phyloP scores from a whole-genome alignment of 2,888 invertebrate species.

The Napeogenes inachia region DNA sequence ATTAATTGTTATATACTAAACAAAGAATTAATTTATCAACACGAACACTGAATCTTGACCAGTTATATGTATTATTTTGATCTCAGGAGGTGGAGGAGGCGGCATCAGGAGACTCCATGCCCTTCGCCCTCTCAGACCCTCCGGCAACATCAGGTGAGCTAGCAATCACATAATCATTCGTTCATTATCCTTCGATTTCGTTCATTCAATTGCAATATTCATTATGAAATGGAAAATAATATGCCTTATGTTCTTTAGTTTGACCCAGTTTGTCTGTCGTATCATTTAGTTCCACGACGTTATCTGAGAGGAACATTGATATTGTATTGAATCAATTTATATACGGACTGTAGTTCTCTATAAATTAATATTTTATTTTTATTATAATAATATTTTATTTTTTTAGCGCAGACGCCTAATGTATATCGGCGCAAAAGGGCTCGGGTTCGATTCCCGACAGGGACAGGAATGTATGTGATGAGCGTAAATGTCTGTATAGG shows the following conservation, averaged over 20 bases:
- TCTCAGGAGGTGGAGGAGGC: conserved; percentile 48
- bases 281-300: not conserved
- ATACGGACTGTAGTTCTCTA: not conserved
- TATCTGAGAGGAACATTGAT: not conserved
- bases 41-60: not conserved
- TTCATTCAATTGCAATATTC: conserved; percentile 9
- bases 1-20: too few species aligned
- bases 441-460: too few species aligned
- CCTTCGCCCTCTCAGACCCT: conserved; percentile 60
- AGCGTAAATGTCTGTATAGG: too few species aligned
- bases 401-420: too few species aligned
- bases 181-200: conserved; percentile 4
- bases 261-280: not conserved
- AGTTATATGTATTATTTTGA: not conserved
- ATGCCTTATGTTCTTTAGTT: not conserved
- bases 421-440: too few species aligned
- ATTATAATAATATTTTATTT: too few species aligned
- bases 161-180: too few species aligned
- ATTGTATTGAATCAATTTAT: conserved; percentile 8
- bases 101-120: conserved; percentile 59
- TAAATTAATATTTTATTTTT: not conserved
- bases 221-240: not conserved
- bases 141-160: conserved; percentile 65
- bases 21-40: too few species aligned
- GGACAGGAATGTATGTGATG: too few species aligned